Percentiles rank a stretch among this genome's conserved stretches.
Conservation (phyloP, 2,888 invertebrate genomes). For the Psylliodes chrysocephalus region DNA sequence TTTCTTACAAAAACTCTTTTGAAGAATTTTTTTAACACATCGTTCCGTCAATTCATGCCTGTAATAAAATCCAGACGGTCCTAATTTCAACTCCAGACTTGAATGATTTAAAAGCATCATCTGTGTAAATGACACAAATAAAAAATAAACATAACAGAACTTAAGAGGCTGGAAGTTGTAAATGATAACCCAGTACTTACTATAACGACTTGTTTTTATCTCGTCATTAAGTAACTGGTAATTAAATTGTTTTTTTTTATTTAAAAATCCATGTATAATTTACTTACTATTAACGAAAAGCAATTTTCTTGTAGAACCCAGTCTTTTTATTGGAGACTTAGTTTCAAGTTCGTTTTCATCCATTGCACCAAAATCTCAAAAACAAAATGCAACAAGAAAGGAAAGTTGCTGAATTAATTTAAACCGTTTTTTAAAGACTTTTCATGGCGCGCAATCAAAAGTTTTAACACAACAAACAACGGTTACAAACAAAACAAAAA, state of each 20-base stretch:
- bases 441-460: constrained; percentile 1
- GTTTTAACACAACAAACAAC: constrained; percentile 1
- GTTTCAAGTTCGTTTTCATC: constrained; percentile 81
- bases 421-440: constrained; percentile 6
- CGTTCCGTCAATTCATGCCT: constrained; percentile 25
- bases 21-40: constrained; percentile 27
- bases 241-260: not conserved
- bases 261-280: constrained; percentile 12
- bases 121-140: constrained; percentile 15
- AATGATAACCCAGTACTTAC: constrained; percentile 4
- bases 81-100: constrained; percentile 26
- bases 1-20: constrained; percentile 22
- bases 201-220: not conserved
- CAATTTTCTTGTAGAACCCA: constrained; percentile 83
- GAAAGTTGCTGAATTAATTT: constrained; percentile 12
- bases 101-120: constrained; percentile 29
- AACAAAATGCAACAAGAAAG: constrained; percentile 6
- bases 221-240: not conserved
- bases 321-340: constrained; percentile 82
- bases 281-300: constrained; percentile 84
- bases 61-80: constrained; percentile 32
- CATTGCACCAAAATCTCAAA: constrained; percentile 61
- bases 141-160: constrained; percentile 12
- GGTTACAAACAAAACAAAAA: constrained; percentile 9
- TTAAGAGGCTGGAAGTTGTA: constrained; percentile 6